Percentiles rank a stretch among this genome's conserved stretches.
phyloP scores from a whole-genome alignment of 2,113 vertebrate species.

The Ctenomys sociabilis region DNA sequence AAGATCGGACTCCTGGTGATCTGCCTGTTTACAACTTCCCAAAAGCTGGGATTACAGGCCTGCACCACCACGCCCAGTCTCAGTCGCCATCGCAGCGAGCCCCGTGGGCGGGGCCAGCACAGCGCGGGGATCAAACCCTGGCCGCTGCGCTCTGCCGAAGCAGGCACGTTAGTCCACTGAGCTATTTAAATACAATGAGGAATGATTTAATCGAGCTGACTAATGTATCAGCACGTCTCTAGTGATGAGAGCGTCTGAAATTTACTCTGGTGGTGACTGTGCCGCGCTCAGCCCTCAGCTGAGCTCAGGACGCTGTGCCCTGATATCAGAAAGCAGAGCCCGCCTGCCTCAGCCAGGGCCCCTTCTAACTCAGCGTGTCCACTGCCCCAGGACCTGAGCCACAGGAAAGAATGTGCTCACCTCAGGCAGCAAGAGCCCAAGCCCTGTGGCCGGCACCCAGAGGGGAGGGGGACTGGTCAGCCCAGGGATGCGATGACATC shows the following conservation, averaged over 20 bases:
- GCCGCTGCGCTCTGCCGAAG: too few species aligned
- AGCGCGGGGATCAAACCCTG: too few species aligned
- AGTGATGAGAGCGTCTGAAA: background rate
- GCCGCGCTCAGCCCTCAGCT: background rate
- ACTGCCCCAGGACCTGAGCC: slow-evolving; percentile 50
- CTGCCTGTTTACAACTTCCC: too few species aligned
- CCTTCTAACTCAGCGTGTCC: slow-evolving; percentile 42
- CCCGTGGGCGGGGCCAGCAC: too few species aligned
- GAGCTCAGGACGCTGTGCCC: background rate
- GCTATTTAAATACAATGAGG: background rate
- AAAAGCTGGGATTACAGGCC: too few species aligned
- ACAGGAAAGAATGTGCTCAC: background rate
- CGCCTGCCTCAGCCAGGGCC: background rate
- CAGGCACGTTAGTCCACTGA: too few species aligned
- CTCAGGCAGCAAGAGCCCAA: slow-evolving; percentile 7
- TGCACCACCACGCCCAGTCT: too few species aligned
- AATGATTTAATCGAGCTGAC: background rate
- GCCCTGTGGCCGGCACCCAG: background rate
- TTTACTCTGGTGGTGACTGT: background rate
- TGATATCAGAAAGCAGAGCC: background rate
- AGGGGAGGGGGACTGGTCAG: too few species aligned
- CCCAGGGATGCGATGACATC: background rate
- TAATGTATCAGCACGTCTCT: background rate
- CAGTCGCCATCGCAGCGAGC: too few species aligned
- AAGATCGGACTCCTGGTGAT: too few species aligned